Base-by-base conservation (phyloP, 2,888 invertebrate species). In the Cremastinae sp. region DNA sequence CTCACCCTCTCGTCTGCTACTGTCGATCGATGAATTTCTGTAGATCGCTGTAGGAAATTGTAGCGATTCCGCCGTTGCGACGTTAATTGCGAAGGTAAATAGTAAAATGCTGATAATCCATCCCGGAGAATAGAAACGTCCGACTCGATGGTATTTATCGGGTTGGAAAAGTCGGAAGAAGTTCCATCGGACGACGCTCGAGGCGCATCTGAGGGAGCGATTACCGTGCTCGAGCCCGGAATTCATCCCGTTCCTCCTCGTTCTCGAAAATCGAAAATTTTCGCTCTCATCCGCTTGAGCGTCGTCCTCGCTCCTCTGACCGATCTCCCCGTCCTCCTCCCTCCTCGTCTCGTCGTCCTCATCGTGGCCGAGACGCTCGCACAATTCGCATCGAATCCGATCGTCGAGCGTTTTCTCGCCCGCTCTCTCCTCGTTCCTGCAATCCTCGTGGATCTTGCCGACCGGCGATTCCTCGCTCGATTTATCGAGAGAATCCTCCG, bases 111-210 rank as follows among this genome's bases (percentile, higher is more conserved):
- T 56, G 61, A 75, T 78, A 20, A 69, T 76, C 55, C 64, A 55
- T 1, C 66, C 51, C 28, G 74, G 47, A 14, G 58, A 49, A 41
- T 35, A 51, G 12, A 14, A 12, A 8, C 10, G 43, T 20, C 43
- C 49, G 9, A 39, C 37, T 20, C 49, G 51, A 45, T 43, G 45
- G 61, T 35, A 62, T 43, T 20, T 43, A 45, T 37, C 55, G 16
- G 7, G 18, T 8, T 58, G 45, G 18, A 51, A 45, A 12, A 12
- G 43, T 64, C 37, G 8, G 3, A 14, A 45, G 18, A 59, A 35
- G 16, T 72, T 82, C 89, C 89, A 89, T 83, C 89, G 86, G 39
- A 88, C 88, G 43, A 87, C 88, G 83, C 83, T 88, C 43, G 87
- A 85, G 64, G 83, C 87, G 80, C 84, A 83, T 78, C 80, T 81